These are phyloP conservation scores for Sminthurides bifidus DNA, from an alignment of 1,140 invertebrate species.

Conservation along the genomic window DNA sequence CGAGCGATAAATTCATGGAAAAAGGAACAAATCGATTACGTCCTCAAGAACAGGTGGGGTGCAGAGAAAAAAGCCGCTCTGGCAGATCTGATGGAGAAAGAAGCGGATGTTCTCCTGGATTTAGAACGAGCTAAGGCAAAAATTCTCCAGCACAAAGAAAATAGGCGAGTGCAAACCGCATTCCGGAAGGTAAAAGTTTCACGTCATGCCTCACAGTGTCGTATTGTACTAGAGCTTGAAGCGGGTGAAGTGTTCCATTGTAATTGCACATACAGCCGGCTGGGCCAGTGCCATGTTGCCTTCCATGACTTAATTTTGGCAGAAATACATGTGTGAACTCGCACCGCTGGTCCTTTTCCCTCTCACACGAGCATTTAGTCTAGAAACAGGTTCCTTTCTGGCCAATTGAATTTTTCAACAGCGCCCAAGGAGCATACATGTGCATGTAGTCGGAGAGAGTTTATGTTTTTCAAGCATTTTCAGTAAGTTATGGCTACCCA, in stretches of 20 bases:
- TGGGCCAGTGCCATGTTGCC: too few species aligned
- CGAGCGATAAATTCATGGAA: conserved; percentile 28
- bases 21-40: conserved; percentile 21
- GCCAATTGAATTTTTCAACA: too few species aligned
- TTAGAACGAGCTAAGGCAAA: conserved; percentile 17
- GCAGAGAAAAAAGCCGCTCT: conserved; percentile 28
- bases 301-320: too few species aligned
- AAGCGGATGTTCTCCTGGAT: conserved; percentile 26
- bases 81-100: conserved; percentile 22
- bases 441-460: too few species aligned
- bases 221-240: too few species aligned
- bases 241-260: too few species aligned
- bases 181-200: conserved; percentile 15
- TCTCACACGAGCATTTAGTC: too few species aligned
- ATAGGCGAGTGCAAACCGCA: conserved; percentile 6
- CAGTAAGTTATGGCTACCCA: not conserved
- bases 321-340: not conserved
- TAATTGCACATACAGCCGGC: too few species aligned
- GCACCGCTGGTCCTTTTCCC: not conserved
- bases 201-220: too few species aligned
- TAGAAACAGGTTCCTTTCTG: too few species aligned
- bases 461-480: not conserved
- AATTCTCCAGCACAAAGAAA: conserved; percentile 13
- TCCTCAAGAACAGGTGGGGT: conserved; percentile 24
- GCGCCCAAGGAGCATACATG: too few species aligned